A percentile compares a stretch with the other conserved stretches of the same genome.
phyloP scores from a whole-genome alignment of 2,797 vertebrate species.

The Myotis planiceps region DNA sequence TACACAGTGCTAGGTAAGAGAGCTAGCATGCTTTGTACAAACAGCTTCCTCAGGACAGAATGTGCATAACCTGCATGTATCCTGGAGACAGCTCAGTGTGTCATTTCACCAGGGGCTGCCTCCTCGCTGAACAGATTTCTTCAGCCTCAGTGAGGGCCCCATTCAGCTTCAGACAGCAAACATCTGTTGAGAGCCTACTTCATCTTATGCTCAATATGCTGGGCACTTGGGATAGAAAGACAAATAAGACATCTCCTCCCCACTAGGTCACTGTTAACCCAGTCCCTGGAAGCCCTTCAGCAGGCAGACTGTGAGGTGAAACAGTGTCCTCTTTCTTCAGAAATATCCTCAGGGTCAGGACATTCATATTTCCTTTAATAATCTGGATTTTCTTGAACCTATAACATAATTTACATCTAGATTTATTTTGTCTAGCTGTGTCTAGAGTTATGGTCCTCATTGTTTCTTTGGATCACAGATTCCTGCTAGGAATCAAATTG shows the following conservation, averaged over 20 bases:
- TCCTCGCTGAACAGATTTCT: neutral
- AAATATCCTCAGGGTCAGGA: neutral
- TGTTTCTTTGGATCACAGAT: neutral
- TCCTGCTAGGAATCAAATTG: neutral
- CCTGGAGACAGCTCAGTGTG: neutral
- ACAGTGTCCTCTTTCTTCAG: neutral
- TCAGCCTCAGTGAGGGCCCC: neutral
- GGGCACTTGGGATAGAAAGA: neutral
- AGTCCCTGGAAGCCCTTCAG: neutral
- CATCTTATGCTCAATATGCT: neutral
- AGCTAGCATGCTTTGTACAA: neutral
- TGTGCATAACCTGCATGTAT: neutral
- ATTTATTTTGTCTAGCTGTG: neutral
- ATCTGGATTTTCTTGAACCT: neutral
- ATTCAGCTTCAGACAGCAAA: neutral
- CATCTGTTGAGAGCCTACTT: neutral
- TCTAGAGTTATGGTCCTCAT: neutral
- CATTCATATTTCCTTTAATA: neutral
- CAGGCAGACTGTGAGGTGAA: neutral
- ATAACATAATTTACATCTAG: neutral
- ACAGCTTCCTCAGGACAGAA: neutral
- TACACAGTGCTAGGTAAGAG: constrained; percentile 16
- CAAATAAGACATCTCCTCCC: neutral
- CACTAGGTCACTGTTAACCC: neutral
- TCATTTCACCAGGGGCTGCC: neutral